Percentiles rank a stretch among this genome's conserved stretches.
These are phyloP conservation scores for human (Homo sapiens) DNA, from an alignment of 2,113 vertebrate species.

Conservation along the genomic window DNA sequence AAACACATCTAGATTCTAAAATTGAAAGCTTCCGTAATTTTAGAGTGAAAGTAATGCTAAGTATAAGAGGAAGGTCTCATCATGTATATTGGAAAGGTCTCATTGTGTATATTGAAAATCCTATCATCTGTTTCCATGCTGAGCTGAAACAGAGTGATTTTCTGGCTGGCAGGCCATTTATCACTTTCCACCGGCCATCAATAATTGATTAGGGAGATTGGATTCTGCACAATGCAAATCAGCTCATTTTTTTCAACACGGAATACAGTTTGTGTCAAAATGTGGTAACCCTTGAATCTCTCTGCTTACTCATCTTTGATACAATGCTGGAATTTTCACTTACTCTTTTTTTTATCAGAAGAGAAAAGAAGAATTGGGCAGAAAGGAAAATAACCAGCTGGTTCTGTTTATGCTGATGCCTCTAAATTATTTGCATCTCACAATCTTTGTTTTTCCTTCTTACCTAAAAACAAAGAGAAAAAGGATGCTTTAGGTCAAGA, in stretches of 20 bases:
- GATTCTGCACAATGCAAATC: conserved; percentile 70
- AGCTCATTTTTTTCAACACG: conserved; percentile 68
- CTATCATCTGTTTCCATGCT: conserved; percentile 53
- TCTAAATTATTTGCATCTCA: not conserved
- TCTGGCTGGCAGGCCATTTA: conserved; percentile 73
- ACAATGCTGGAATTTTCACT: not conserved
- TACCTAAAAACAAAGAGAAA: not conserved
- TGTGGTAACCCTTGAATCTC: not conserved
- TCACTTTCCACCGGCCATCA: conserved; percentile 71
- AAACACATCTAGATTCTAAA: not conserved
- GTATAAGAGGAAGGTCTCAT: conserved; percentile 32
- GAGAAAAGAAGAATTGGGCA: not conserved
- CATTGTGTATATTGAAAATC: conserved; percentile 52
- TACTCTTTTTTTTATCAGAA: not conserved
- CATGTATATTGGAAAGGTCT: conserved; percentile 31
- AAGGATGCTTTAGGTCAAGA: not conserved
- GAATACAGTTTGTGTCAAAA: conserved; percentile 62
- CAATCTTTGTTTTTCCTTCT: not conserved
- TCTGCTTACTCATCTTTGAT: conserved; percentile 21
- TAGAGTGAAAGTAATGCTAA: conserved; percentile 1
- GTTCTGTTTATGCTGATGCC: not conserved
- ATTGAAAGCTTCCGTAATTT: not conserved
- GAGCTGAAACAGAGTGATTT: conserved; percentile 55
- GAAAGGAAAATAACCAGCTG: not conserved
- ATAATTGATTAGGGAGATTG: conserved; percentile 79